Evolutionary conservation across 2,888 invertebrate genomes (phyloP).

Genomic region (Sturmia bella): DNA sequence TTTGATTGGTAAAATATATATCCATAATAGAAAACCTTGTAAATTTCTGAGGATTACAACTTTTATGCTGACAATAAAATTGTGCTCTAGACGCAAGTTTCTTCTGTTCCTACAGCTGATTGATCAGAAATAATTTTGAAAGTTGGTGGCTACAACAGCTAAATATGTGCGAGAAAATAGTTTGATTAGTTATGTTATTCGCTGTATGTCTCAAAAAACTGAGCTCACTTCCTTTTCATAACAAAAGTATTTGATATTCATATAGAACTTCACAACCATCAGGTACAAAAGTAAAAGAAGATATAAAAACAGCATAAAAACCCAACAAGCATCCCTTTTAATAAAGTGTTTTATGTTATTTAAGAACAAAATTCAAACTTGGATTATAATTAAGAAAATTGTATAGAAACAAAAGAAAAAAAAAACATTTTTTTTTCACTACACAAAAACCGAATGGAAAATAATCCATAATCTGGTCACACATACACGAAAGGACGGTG

Average conservation of each 20-base stretch:
- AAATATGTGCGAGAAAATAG: background rate
- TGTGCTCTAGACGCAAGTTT: no score
- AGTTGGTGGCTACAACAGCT: background rate
- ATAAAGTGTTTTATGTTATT: constrained; percentile 55
- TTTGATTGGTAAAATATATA: no score
- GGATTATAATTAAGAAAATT: constrained; percentile 67
- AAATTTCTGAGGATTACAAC: no score
- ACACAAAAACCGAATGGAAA: constrained; percentile 31
- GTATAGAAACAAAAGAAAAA: constrained; percentile 11
- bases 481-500: constrained; percentile 41
- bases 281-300: constrained; percentile 25
- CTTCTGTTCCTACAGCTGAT: no score
- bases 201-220: constrained; percentile 21
- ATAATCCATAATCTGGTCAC: background rate
- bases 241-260: constrained; percentile 47
- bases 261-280: constrained; percentile 44
- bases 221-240: constrained; percentile 40
- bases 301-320: constrained; percentile 11
- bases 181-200: constrained; percentile 9
- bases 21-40: no score
- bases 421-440: constrained; percentile 32
- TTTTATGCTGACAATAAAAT: no score
- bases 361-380: constrained; percentile 42
- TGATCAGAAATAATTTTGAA: no score
- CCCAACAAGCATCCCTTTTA: constrained; percentile 21